Evolutionary conservation across 2,113 vertebrate species (phyloP).

Genomic region (Condylura cristata): DNA sequence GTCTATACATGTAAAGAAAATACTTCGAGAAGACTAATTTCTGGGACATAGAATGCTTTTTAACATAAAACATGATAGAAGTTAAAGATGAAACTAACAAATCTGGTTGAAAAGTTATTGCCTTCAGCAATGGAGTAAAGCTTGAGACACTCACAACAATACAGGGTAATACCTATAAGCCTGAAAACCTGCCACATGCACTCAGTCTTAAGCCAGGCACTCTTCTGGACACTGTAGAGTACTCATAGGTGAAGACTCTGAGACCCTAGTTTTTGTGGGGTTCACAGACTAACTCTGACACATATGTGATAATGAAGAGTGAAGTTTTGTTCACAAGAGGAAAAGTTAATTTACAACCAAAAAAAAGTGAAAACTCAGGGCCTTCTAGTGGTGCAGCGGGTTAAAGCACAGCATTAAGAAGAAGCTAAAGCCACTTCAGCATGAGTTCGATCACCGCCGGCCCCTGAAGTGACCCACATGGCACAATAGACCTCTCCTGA

Average conservation of each 20-base stretch:
- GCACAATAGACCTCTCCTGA: too few species aligned
- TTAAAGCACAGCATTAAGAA: too few species aligned
- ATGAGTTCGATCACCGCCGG: too few species aligned
- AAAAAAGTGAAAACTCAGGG: background rate
- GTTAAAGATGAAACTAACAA: background rate
- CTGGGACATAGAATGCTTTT: background rate
- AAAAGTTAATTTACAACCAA: background rate
- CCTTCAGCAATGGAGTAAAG: background rate
- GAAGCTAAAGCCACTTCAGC: too few species aligned
- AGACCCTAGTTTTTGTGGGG: background rate
- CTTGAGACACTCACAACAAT: background rate
- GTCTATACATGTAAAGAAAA: background rate
- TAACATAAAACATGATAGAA: background rate
- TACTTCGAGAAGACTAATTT: background rate
- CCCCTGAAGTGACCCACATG: too few species aligned
- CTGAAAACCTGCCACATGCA: background rate
- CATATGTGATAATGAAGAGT: background rate
- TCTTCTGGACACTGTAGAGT: background rate
- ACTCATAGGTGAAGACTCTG: background rate
- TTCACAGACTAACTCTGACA: background rate
- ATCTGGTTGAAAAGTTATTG: background rate
- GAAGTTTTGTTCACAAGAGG: background rate
- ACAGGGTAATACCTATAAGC: background rate
- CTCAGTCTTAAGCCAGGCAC: background rate
- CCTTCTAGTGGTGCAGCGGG: too few species aligned